Evolutionary conservation across 2,797 vertebrate genomes (phyloP).

Genomic region (Austrolebias charrua): DNA sequence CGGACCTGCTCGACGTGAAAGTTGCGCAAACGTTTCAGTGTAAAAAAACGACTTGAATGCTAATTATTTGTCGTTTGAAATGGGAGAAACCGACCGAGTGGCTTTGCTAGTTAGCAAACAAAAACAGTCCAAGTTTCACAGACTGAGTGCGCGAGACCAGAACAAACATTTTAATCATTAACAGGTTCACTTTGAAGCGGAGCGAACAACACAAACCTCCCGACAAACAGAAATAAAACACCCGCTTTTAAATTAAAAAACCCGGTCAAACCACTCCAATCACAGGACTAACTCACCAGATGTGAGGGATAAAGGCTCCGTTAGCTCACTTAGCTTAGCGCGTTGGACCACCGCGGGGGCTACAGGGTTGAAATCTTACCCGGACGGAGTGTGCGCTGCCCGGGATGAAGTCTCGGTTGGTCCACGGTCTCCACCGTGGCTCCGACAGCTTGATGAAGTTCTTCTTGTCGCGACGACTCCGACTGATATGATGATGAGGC

Average conservation of each 20-base stretch:
- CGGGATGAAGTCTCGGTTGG: not conserved
- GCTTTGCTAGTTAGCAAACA: not conserved
- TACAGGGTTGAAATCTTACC: conserved; percentile 12
- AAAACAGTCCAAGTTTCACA: not conserved
- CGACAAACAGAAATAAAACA: not conserved
- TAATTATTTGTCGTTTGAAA: not conserved
- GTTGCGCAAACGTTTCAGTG: not conserved
- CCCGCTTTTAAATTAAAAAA: not conserved
- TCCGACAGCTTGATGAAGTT: conserved; percentile 48
- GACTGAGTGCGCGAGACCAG: no score
- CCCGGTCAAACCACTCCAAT: not conserved
- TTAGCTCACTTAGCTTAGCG: conserved; percentile 33
- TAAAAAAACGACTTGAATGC: not conserved
- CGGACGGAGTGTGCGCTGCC: not conserved
- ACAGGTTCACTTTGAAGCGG: not conserved
- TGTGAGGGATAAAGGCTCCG: conserved; percentile 24
- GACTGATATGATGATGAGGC: conserved; percentile 27
- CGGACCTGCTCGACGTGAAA: not conserved
- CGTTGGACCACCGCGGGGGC: not conserved
- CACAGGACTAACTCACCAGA: conserved; percentile 25
- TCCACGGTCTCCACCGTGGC: conserved; percentile 16
- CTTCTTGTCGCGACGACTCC: conserved; percentile 32
- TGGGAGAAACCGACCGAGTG: not conserved
- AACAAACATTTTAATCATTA: not conserved
- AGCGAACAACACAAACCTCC: not conserved